phyloP scores from a whole-genome alignment of 2,113 vertebrate genomes.

The Psephotus haematonotus region DNA sequence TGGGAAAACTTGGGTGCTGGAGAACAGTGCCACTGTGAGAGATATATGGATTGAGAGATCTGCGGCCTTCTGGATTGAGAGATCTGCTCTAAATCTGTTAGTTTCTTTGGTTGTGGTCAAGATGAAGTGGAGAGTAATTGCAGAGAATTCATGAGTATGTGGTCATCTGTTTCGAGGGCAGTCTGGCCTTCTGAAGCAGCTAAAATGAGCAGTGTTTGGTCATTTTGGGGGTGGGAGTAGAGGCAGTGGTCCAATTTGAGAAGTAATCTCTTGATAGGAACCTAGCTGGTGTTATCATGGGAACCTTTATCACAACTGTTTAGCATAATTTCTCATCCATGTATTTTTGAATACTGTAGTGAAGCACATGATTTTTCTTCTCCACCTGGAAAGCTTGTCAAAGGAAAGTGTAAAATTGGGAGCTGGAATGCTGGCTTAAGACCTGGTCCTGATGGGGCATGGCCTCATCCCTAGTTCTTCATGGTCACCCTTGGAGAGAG shows the following conservation, averaged over 20 bases:
- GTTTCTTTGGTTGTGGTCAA: not conserved
- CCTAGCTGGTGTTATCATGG: not conserved
- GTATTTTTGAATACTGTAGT: not conserved
- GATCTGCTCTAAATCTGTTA: not conserved
- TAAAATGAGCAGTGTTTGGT: not conserved
- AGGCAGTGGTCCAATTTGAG: not conserved
- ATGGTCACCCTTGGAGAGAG: rapidly evolving
- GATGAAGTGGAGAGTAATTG: not conserved
- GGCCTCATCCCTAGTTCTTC: rapidly evolving
- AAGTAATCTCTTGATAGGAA: not conserved
- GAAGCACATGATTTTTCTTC: not conserved
- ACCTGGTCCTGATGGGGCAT: not conserved
- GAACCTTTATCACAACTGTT: not conserved
- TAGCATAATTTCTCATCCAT: not conserved
- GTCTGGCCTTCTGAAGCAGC: not conserved
- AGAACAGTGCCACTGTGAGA: not conserved
- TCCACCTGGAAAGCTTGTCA: not conserved
- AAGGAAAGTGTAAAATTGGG: not conserved
- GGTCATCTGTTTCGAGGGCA: not conserved
- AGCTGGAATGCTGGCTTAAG: not conserved
- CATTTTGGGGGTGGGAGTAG: not conserved
- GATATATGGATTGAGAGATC: not conserved
- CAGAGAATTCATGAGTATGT: not conserved
- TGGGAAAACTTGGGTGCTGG: not conserved
- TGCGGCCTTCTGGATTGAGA: not conserved